These are phyloP conservation scores for Redunca redunca DNA, from an alignment of 2,113 vertebrate species.

Conservation along the genomic window DNA sequence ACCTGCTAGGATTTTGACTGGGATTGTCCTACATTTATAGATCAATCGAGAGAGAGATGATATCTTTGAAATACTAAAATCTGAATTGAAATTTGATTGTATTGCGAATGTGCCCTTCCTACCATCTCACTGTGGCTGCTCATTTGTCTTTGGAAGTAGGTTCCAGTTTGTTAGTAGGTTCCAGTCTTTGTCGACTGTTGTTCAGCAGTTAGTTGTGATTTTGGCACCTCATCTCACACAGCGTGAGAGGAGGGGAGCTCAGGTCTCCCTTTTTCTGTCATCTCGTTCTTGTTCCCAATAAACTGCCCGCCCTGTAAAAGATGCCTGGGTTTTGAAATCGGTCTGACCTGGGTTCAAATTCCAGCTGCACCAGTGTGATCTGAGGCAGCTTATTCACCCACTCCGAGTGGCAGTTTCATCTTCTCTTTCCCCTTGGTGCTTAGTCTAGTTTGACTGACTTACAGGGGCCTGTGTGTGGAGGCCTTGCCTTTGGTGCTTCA, in stretches of 20 bases:
- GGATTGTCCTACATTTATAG: background rate
- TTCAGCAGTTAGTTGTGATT: background rate
- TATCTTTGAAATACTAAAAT: background rate
- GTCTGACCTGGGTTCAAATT: background rate
- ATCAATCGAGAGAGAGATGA: background rate
- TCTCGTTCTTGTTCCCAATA: background rate
- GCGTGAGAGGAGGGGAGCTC: background rate
- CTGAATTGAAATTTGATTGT: background rate
- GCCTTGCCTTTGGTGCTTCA: background rate
- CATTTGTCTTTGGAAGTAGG: background rate
- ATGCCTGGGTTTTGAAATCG: background rate
- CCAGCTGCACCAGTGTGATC: background rate
- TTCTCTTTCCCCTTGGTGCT: background rate
- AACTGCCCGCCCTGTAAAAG: fast-evolving
- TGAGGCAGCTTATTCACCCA: background rate
- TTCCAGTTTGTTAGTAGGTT: background rate
- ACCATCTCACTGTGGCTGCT: background rate
- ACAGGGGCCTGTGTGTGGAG: background rate
- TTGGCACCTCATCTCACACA: background rate
- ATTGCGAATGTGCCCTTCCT: fast-evolving
- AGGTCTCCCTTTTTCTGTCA: background rate
- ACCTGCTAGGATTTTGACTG: background rate
- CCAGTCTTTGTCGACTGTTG: background rate
- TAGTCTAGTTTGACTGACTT: background rate
- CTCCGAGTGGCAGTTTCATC: background rate